These are phyloP conservation scores for Antechinus stuartii DNA, from an alignment of 2,113 vertebrate species.

Conservation along the genomic window DNA sequence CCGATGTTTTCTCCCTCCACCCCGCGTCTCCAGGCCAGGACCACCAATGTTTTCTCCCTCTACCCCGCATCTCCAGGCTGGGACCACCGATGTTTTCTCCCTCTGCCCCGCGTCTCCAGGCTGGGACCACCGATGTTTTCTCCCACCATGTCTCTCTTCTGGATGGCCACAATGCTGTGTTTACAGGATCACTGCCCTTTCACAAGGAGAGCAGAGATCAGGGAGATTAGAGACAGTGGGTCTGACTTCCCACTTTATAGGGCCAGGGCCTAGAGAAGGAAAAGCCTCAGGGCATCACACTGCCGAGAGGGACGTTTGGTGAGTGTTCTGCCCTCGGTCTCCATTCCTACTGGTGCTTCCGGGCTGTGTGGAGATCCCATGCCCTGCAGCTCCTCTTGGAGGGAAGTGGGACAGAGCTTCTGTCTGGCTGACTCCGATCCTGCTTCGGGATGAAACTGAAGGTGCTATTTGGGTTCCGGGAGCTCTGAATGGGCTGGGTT, in stretches of 20 bases:
- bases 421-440: slow-evolving; percentile 51
- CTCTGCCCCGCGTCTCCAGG: slow-evolving; percentile 9
- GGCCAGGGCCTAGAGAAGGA: no score
- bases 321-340: slow-evolving; percentile 4
- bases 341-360: slow-evolving; percentile 30
- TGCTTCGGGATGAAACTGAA: slow-evolving; percentile 52
- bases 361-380: slow-evolving; percentile 9
- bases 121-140: background rate
- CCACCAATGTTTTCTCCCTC: slow-evolving; percentile 17
- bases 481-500: slow-evolving; percentile 32
- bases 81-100: slow-evolving; percentile 6
- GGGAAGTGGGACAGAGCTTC: slow-evolving; percentile 70
- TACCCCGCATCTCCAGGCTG: background rate
- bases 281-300: background rate
- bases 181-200: slow-evolving; percentile 44
- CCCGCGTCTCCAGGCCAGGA: background rate
- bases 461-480: slow-evolving; percentile 48
- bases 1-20: background rate
- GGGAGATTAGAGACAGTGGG: no score
- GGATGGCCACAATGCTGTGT: background rate
- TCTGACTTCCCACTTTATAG: background rate
- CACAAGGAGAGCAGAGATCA: no score
- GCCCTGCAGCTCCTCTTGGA: slow-evolving; percentile 57
- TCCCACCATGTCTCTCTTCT: background rate
- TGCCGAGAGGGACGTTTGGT: no score